phyloP scores from a whole-genome alignment of 2,888 invertebrate genomes.

The Cerastis leucographa region DNA sequence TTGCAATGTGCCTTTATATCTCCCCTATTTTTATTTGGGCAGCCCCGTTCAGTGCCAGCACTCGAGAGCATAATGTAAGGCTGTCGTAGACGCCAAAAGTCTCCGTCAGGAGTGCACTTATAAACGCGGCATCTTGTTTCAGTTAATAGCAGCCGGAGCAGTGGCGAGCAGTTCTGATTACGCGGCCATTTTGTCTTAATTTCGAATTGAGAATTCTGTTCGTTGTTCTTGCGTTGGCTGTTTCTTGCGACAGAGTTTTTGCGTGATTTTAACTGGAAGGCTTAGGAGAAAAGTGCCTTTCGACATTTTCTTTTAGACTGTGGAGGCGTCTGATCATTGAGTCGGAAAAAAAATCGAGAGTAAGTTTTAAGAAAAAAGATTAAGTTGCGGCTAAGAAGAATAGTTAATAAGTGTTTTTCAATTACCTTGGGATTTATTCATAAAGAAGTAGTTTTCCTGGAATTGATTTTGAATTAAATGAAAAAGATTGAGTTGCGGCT shows the following conservation, averaged over 20 bases:
- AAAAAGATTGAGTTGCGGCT: no score
- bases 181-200: conserved; percentile 42
- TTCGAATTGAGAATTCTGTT: conserved; percentile 35
- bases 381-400: no score
- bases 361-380: neutral
- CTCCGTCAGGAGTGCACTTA: conserved; percentile 66
- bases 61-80: conserved; percentile 44
- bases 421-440: neutral
- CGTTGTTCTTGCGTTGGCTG: conserved; percentile 12
- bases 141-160: conserved; percentile 58
- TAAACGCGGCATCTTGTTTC: conserved; percentile 61
- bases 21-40: conserved; percentile 47
- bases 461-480: neutral
- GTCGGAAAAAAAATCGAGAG: neutral
- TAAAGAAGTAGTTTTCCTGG: neutral
- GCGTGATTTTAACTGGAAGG: neutral
- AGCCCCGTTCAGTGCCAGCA: conserved; percentile 25
- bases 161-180: conserved; percentile 54
- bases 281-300: neutral
- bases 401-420: neutral
- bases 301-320: neutral
- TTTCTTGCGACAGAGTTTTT: neutral
- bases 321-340: neutral
- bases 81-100: conserved; percentile 52
- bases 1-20: neutral